These are phyloP conservation scores for Panulirus ornatus DNA, from an alignment of 1,140 invertebrate species.

Conservation along the genomic window DNA sequence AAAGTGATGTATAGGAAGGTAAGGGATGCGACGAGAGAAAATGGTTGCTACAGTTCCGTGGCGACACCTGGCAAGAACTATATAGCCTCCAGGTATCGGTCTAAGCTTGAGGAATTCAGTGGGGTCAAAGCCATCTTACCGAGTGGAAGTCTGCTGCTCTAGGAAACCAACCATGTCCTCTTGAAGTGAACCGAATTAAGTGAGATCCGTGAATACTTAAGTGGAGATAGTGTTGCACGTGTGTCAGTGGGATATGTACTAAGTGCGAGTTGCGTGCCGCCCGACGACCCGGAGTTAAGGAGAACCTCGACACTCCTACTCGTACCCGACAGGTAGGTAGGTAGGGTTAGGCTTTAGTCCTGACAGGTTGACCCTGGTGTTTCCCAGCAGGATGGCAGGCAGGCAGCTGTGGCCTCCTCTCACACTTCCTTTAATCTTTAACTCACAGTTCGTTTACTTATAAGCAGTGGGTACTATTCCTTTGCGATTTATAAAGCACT, in stretches of 20 bases:
- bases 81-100: constrained; percentile 40
- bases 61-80: constrained; percentile 17
- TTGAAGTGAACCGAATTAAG: neutral
- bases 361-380: too few species aligned
- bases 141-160: constrained; percentile 15
- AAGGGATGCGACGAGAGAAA: too few species aligned
- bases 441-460: too few species aligned
- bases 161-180: neutral
- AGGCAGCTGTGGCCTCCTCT: too few species aligned
- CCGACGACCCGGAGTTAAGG: neutral
- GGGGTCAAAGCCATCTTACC: constrained; percentile 55
- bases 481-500: too few species aligned
- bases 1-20: too few species aligned
- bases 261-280: neutral
- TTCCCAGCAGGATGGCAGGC: too few species aligned
- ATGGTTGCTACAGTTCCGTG: too few species aligned
- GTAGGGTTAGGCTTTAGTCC: neutral
- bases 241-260: constrained; percentile 7
- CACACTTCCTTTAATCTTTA: too few species aligned
- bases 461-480: too few species aligned
- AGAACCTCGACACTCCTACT: neutral
- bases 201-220: neutral
- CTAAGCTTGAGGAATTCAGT: constrained; percentile 62
- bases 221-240: neutral
- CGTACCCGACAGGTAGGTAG: neutral